phyloP scores from a whole-genome alignment of 2,888 invertebrate genomes.

The Choristoneura rosaceana region DNA sequence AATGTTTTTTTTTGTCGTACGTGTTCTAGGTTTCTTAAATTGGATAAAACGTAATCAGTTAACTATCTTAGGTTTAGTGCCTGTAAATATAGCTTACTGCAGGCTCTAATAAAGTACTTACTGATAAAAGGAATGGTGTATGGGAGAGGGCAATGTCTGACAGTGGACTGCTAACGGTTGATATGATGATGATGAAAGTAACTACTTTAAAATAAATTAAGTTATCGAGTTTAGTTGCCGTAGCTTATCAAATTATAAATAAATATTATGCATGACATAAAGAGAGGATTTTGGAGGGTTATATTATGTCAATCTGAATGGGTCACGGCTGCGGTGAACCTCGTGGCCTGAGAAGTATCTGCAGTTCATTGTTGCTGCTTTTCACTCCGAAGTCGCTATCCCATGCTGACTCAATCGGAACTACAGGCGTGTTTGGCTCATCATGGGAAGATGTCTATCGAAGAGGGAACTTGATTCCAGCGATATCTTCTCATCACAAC shows the following conservation, averaged over 20 bases:
- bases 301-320: background rate
- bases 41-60: background rate
- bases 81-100: background rate
- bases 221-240: background rate
- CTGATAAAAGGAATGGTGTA: background rate
- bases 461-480: constrained; percentile 41
- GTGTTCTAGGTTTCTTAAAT: background rate
- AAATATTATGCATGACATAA: background rate
- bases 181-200: background rate
- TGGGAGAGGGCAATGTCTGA: too few relatives aligned
- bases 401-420: constrained; percentile 10
- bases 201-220: background rate
- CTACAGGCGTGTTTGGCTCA: constrained; percentile 13
- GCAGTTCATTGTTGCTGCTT: constrained; percentile 20
- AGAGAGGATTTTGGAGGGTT: background rate
- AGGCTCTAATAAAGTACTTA: background rate
- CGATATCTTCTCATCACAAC: constrained; percentile 24
- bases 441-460: constrained; percentile 31
- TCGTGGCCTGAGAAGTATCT: constrained; percentile 6
- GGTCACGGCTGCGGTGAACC: constrained; percentile 4
- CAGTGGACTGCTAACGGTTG: too few relatives aligned
- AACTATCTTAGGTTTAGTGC: background rate
- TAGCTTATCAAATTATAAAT: background rate
- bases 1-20: background rate
- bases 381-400: constrained; percentile 25